Evolutionary conservation across 2,888 invertebrate species (phyloP).

Genomic region (Magallana nippona): DNA sequence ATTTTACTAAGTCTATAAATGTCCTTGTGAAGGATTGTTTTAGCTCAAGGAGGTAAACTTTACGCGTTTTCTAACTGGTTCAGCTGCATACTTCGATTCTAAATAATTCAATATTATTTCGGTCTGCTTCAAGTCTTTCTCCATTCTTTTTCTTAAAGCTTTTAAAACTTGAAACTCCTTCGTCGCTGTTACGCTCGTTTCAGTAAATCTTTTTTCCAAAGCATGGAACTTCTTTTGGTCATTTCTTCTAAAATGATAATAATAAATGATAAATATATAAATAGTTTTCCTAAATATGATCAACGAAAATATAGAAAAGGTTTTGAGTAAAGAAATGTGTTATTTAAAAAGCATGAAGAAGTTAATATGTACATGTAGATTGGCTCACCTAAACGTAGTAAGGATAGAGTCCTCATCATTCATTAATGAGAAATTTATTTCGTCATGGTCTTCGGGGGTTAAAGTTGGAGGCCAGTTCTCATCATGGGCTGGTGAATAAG

Average conservation of each 20-base stretch:
- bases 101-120: constrained; percentile 10
- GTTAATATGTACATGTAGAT: not conserved
- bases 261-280: too few species aligned
- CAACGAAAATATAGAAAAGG: too few species aligned
- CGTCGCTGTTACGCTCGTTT: not conserved
- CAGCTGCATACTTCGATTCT: not conserved
- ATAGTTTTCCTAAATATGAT: too few species aligned
- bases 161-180: constrained; percentile 15
- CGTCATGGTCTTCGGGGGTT: too few species aligned
- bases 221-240: not conserved
- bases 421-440: not conserved
- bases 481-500: not conserved
- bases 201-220: not conserved
- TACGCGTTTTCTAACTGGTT: not conserved
- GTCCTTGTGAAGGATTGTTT: too few species aligned
- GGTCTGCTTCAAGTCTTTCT: not conserved
- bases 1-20: too few species aligned
- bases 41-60: not conserved
- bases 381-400: not conserved
- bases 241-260: not conserved
- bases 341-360: not conserved
- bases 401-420: constrained; percentile 3
- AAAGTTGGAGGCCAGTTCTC: constrained; percentile 14
- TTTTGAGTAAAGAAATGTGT: too few species aligned
- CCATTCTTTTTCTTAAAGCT: not conserved